Evolutionary conservation across 1,140 invertebrate genomes (phyloP).

Genomic region (Brachionus calyciflorus): DNA sequence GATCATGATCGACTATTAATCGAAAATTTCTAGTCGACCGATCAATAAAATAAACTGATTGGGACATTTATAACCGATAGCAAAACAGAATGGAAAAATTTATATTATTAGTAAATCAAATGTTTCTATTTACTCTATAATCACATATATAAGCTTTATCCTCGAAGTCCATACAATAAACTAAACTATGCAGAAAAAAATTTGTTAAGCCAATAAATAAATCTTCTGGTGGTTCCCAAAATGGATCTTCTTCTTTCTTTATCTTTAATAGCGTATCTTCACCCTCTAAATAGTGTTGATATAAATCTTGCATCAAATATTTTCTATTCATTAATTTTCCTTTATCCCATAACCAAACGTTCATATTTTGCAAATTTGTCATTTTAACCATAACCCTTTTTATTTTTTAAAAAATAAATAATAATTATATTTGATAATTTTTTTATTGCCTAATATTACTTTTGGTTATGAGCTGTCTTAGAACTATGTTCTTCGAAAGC

Average conservation of each 20-base stretch:
- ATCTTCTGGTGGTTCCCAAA: constrained; percentile 61
- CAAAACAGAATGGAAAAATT: too few species aligned
- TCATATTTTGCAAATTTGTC: constrained; percentile 59
- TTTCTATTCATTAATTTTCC: constrained; percentile 61
- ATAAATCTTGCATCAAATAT: constrained; percentile 61
- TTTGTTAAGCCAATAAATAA: constrained; percentile 53
- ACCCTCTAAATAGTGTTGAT: constrained; percentile 60
- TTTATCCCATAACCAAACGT: constrained; percentile 60
- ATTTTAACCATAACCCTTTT: constrained; percentile 62
- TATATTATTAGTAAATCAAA: neutral
- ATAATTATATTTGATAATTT: neutral
- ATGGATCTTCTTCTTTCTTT: constrained; percentile 59
- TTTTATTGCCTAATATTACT: neutral
- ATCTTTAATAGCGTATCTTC: constrained; percentile 53
- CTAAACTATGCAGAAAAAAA: constrained; percentile 59
- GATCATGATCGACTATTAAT: too few species aligned
- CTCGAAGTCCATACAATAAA: constrained; percentile 59
- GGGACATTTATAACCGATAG: too few species aligned
- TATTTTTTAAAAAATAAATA: neutral
- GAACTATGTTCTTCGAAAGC: constrained; percentile 51
- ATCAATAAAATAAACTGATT: too few species aligned
- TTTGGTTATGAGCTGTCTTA: neutral
- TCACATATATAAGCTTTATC: constrained; percentile 57
- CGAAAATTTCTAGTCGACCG: too few species aligned
- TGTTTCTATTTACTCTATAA: constrained; percentile 49